Percentiles rank a stretch among this genome's conserved stretches.
Conservation (phyloP, 2,797 vertebrate genomes). For the Rhabdomys pumilio region DNA sequence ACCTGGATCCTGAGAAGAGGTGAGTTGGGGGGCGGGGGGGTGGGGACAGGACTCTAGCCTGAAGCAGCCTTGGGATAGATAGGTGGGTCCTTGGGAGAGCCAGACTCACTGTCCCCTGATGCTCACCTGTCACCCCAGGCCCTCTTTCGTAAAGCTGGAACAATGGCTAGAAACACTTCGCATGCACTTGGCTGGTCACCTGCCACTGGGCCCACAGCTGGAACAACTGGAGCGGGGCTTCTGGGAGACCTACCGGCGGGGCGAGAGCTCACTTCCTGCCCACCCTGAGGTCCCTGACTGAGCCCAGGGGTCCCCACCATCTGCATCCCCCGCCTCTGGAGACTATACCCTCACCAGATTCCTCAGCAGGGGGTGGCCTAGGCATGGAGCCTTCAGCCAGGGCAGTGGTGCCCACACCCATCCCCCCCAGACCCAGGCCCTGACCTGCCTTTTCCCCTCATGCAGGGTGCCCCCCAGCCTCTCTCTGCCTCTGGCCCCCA, state of each 20-base stretch:
- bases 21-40: constrained; percentile 80
- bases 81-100: neutral
- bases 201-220: constrained; percentile 94
- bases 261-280: constrained; percentile 92
- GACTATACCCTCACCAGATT: neutral
- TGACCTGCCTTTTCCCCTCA: constrained; percentile 49
- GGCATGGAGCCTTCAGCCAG: constrained; percentile 31
- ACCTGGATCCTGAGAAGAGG: constrained; percentile 98
- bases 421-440: constrained; percentile 45
- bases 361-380: neutral
- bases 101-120: fast-evolving
- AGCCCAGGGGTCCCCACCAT: neutral
- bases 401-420: neutral
- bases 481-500: constrained; percentile 9
- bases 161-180: constrained; percentile 96
- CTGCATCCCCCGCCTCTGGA: neutral
- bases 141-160: constrained; percentile 95
- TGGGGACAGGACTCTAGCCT: neutral
- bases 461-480: neutral
- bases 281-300: constrained; percentile 93
- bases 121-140: constrained; percentile 87
- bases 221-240: constrained; percentile 95
- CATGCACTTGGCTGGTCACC: constrained; percentile 96
- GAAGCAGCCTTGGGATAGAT: neutral
- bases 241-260: constrained; percentile 91